Conservation (phyloP, 2,113 vertebrate genomes). For the Chloropsis cyanopogon region DNA sequence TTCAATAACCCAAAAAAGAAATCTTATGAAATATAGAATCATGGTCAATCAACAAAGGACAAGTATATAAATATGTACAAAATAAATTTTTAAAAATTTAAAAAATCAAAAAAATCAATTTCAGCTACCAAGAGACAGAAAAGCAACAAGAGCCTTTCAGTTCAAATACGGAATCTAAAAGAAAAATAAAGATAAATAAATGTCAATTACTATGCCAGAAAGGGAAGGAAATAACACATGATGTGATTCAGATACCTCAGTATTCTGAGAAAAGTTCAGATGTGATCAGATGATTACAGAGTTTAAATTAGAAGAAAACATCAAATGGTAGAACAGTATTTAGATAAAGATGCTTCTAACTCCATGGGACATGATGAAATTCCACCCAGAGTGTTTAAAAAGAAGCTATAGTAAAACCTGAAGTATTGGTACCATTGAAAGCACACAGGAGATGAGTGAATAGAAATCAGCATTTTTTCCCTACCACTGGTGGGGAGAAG, state of each 20-base stretch:
- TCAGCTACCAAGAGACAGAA: background rate
- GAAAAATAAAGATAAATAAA: background rate
- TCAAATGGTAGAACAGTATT: background rate
- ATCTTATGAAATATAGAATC: background rate
- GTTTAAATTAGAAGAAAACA: background rate
- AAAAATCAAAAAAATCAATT: background rate
- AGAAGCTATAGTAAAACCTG: background rate
- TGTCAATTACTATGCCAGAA: background rate
- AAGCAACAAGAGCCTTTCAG: background rate
- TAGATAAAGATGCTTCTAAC: background rate
- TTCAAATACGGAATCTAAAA: background rate
- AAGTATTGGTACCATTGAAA: background rate
- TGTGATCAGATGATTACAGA: background rate
- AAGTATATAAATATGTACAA: background rate
- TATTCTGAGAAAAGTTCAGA: background rate
- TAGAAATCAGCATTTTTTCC: background rate
- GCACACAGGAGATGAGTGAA: background rate
- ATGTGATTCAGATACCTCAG: background rate
- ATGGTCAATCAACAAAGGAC: background rate
- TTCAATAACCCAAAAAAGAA: background rate
- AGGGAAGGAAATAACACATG: background rate
- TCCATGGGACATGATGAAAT: background rate
- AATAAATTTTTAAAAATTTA: background rate
- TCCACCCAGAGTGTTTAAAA: background rate
- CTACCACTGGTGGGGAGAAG: background rate